These are phyloP conservation scores for Frankliniella intonsa DNA, from an alignment of 2,888 invertebrate species.

Conservation along the genomic window DNA sequence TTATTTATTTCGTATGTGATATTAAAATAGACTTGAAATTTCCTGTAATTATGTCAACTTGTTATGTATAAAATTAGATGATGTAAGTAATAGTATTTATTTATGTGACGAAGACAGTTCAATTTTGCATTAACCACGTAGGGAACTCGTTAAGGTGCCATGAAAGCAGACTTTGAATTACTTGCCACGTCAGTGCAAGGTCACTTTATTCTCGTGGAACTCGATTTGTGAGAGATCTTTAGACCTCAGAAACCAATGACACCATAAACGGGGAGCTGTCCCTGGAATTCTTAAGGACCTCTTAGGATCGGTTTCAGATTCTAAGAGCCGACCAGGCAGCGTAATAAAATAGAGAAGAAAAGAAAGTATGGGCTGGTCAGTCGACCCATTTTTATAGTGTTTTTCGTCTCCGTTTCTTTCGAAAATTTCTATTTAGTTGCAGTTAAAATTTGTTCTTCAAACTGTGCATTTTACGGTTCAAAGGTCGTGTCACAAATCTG, in stretches of 20 bases:
- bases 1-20: slow-evolving; percentile 19
- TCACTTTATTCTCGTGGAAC: background rate
- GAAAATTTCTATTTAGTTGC: background rate
- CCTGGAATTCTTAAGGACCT: background rate
- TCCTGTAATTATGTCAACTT: background rate
- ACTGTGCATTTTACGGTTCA: background rate
- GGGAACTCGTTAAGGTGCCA: background rate
- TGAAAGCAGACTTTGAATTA: background rate
- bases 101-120: slow-evolving; percentile 21
- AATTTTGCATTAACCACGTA: background rate
- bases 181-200: background rate
- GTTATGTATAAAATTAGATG: background rate
- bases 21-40: slow-evolving; percentile 8
- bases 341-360: slow-evolving; percentile 21
- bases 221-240: slow-evolving; percentile 14
- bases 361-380: background rate
- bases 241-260: background rate
- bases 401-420: too few relatives aligned
- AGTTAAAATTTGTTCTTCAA: background rate
- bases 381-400: background rate
- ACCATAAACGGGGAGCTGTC: background rate
- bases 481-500: background rate
- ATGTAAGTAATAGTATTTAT: slow-evolving; percentile 3
- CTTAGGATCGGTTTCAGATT: slow-evolving; percentile 20
- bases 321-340: background rate